Conservation (phyloP, 92 coral and sea anemone genomes). For the Epizoanthus ramosus region DNA sequence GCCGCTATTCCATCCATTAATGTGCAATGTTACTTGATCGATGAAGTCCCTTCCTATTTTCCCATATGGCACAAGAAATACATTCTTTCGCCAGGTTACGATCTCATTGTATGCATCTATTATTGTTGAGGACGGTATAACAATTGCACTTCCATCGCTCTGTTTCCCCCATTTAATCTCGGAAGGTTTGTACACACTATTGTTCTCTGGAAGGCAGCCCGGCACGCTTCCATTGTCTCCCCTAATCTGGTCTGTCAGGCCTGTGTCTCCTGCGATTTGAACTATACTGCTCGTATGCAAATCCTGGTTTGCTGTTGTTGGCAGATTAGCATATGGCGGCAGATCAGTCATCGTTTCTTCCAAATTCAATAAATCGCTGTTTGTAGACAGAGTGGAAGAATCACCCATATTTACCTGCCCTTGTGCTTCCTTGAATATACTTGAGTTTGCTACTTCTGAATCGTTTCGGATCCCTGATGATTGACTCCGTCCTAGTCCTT, state of each 20-base stretch:
- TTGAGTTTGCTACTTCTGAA: too few relatives aligned
- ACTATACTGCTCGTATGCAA: too few relatives aligned
- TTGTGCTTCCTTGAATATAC: too few relatives aligned
- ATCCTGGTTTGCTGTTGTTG: too few relatives aligned
- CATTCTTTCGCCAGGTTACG: slow-evolving; percentile 28
- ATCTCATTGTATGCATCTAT: slow-evolving; percentile 42
- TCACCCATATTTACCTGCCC: too few relatives aligned
- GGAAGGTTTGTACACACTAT: slow-evolving; percentile 47
- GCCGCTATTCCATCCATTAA: slow-evolving; percentile 51
- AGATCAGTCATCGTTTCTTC: too few relatives aligned
- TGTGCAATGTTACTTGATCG: slow-evolving; percentile 44
- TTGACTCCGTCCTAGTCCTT: too few relatives aligned
- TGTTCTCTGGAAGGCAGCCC: slow-evolving; percentile 8
- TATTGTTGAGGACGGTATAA: slow-evolving; percentile 16
- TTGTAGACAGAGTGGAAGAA: too few relatives aligned
- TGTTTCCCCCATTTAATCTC: slow-evolving; percentile 13
- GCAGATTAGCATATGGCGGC: too few relatives aligned
- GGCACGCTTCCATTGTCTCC: slow-evolving; percentile 10
- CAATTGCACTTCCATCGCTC: slow-evolving; percentile 2
- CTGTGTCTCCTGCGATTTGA: too few relatives aligned
- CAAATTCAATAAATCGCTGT: too few relatives aligned
- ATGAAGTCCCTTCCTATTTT: slow-evolving; percentile 48
- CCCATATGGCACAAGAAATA: slow-evolving; percentile 51
- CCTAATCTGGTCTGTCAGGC: neutral
- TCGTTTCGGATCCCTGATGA: too few relatives aligned